phyloP scores from a whole-genome alignment of 2,113 vertebrate genomes.

The Psephotus haematonotus region DNA sequence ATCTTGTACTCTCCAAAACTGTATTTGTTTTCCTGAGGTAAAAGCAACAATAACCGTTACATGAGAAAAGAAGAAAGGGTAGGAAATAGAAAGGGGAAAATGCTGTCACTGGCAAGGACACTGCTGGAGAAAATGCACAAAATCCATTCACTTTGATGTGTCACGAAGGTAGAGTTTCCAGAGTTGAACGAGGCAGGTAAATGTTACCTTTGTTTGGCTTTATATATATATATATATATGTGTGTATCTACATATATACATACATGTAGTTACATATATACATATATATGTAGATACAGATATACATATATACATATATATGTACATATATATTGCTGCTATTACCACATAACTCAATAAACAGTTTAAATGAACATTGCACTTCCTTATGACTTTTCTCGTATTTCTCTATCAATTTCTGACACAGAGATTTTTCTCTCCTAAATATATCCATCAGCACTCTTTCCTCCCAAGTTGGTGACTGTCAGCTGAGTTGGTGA shows the following conservation, averaged over 20 bases:
- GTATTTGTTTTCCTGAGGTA: neutral
- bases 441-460: neutral
- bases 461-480: neutral
- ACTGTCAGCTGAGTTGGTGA: neutral
- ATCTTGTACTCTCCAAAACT: neutral
- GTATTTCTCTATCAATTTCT: neutral
- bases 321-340: neutral
- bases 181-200: neutral
- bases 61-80: neutral
- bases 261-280: too few relatives aligned
- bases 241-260: too few relatives aligned
- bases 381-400: neutral
- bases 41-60: neutral
- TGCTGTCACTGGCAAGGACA: neutral
- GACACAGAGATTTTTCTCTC: neutral
- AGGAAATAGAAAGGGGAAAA: neutral
- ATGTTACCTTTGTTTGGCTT: neutral
- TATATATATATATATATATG: too few relatives aligned
- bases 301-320: too few relatives aligned
- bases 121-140: neutral
- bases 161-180: neutral
- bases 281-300: neutral
- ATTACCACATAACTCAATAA: neutral
- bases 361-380: neutral
- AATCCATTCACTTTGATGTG: neutral